These are phyloP conservation scores for Ceratina australensis DNA, from an alignment of 1,140 invertebrate species.

Conservation along the genomic window DNA sequence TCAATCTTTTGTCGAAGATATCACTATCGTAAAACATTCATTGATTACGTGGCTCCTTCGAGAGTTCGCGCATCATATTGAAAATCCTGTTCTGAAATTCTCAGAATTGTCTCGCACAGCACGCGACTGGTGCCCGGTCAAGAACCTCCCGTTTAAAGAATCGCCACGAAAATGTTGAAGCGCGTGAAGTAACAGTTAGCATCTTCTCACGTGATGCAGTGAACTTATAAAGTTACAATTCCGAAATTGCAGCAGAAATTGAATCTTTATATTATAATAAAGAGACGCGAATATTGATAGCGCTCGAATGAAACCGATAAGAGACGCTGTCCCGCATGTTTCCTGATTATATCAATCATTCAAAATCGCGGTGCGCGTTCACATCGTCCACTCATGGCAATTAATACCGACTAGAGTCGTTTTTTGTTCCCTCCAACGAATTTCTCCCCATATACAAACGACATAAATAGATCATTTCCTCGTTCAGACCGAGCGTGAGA, in stretches of 20 bases:
- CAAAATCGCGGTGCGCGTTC: neutral
- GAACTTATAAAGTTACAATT: no score
- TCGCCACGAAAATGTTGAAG: neutral
- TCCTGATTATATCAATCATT: constrained; percentile 31
- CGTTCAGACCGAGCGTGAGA: neutral
- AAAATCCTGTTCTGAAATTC: neutral
- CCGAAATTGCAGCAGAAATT: no score
- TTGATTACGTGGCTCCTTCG: neutral
- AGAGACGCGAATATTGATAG: no score
- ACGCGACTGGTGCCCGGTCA: neutral
- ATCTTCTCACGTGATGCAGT: no score
- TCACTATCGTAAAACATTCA: no score
- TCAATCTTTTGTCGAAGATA: no score
- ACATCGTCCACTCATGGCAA: constrained; percentile 16
- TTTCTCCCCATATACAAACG: neutral
- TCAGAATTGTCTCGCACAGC: neutral
- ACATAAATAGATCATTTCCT: neutral
- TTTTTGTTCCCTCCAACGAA: neutral
- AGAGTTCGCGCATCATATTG: neutral
- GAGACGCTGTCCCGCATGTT: constrained; percentile 1
- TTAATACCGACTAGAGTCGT: constrained; percentile 24
- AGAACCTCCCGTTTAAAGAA: neutral
- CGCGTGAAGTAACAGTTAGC: no score
- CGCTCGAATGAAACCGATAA: no score
- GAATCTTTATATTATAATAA: no score